Evolutionary conservation across 2,113 vertebrate species (phyloP).

Genomic region (Nansenia antarctica): DNA sequence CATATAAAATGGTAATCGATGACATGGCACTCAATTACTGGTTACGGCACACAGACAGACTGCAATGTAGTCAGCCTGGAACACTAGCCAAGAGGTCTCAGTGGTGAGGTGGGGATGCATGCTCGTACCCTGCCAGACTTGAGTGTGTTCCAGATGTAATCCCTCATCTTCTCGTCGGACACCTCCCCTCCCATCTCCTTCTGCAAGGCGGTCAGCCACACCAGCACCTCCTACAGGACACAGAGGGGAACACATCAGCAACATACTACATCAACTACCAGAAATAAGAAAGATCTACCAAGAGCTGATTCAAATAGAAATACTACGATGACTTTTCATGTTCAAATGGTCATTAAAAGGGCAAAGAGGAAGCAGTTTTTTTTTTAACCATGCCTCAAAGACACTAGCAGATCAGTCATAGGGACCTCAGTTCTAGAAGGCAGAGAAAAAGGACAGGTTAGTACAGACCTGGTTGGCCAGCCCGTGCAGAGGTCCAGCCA

Average conservation of each 20-base stretch:
- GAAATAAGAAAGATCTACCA: neutral
- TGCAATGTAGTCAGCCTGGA: no score
- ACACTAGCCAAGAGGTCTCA: neutral
- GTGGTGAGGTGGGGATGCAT: neutral
- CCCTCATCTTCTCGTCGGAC: conserved; percentile 89
- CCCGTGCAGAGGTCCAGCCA: conserved; percentile 93
- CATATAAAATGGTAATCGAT: no score
- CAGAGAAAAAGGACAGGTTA: neutral
- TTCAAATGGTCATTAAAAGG: neutral
- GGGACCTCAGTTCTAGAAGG: neutral
- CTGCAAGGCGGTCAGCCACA: conserved; percentile 92
- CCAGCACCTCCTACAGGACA: conserved; percentile 86
- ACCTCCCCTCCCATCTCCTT: conserved; percentile 93
- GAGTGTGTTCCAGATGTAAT: conserved; percentile 98
- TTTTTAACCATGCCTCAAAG: no score
- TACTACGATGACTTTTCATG: neutral
- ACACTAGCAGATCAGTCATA: neutral
- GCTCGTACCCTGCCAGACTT: conserved; percentile 90
- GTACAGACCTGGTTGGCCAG: conserved; percentile 92
- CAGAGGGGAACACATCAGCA: neutral
- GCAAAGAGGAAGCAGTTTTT: neutral
- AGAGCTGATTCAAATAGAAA: neutral
- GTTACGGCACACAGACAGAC: no score
- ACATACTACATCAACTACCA: neutral
- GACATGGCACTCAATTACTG: no score